Evolutionary conservation across 92 coral and sea anemone genomes (phyloP), one percentile per base, ranked within the genome.

Genomic region (Plumapathes pennacea): DNA sequence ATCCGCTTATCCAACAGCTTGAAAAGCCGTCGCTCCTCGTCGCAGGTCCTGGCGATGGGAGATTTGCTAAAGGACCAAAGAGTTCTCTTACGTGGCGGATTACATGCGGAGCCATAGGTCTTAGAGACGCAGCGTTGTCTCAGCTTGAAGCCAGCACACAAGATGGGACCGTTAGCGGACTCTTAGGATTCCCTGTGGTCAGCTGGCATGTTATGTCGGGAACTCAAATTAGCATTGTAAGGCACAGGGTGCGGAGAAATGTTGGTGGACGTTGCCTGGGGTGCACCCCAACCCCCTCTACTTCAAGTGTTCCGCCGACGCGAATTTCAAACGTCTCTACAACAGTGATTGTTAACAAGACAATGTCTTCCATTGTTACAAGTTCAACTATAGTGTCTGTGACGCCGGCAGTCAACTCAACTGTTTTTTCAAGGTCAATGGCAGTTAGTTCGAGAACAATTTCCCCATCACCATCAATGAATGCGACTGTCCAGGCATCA

Each of bases 191-290:
- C 47, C 85, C 89, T 29, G 83, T 89, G 10, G 74, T 89, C 25
- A 94, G 99, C 4, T 89, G 99, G 99, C 95, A 89, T 66, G 63
- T 89, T 18, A 73, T 84, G 25, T 84, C 96, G 41, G 96, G 97
- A 23, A 62, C 78, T 12, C 96, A 91, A 46, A 88, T 63, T 49
- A 59, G 38, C 36, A 22, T 42, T 43, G 67, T 66, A 13, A 85
- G 50, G 43, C 90, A 54, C 29, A 8, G n/a, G 8, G 77, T 85
- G 42, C 80, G 70, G 15, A 74, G 91, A 6, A 50, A 72, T 41
- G 54, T 52, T 39, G 47, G 40, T 7, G 14, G 58, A 32, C 60
- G 67, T 4, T 50, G 64, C n/a, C 42, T 74, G 5, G 64, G 53
- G 37, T 78, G 72, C 25, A 89, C 90, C 25, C 90, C 96, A 8